Conservation (phyloP, 2,888 invertebrate species). For the Copidosoma aretas region DNA sequence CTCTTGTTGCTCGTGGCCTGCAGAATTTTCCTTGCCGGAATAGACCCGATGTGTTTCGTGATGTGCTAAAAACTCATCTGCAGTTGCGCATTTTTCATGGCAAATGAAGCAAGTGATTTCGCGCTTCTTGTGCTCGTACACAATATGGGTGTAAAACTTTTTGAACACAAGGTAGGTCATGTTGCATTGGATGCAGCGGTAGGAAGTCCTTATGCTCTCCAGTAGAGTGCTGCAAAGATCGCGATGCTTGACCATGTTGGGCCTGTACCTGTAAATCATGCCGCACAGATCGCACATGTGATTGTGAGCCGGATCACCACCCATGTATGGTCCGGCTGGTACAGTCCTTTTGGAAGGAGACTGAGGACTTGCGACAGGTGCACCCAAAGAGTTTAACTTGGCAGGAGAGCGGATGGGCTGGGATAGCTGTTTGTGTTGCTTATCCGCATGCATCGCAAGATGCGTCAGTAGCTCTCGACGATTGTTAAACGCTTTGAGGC, state of each 20-base stretch:
- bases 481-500: conserved; percentile 53
- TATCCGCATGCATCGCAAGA: conserved; percentile 54
- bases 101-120: conserved; percentile 66
- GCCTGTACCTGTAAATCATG: conserved; percentile 59
- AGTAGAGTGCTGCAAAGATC: conserved; percentile 50
- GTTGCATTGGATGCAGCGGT: conserved; percentile 54
- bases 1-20: background rate
- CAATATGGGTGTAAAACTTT: conserved; percentile 55
- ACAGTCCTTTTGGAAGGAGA: conserved; percentile 4
- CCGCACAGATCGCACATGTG: conserved; percentile 57
- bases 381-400: background rate
- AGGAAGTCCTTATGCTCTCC: conserved; percentile 50
- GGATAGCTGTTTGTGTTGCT: conserved; percentile 50
- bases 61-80: conserved; percentile 65
- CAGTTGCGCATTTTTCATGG: conserved; percentile 62
- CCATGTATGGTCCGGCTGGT: conserved; percentile 51
- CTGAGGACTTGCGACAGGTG: conserved; percentile 7
- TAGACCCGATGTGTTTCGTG: conserved; percentile 49
- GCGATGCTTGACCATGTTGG: conserved; percentile 56
- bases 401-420: conserved; percentile 43
- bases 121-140: conserved; percentile 50
- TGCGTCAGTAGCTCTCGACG: conserved; percentile 56
- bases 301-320: conserved; percentile 57
- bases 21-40: background rate
- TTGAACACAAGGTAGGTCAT: conserved; percentile 57